A percentile compares a stretch with the other conserved stretches of the same genome.
Conservation (phyloP, 2,797 vertebrate species). For the Gymnothorax javanicus region DNA sequence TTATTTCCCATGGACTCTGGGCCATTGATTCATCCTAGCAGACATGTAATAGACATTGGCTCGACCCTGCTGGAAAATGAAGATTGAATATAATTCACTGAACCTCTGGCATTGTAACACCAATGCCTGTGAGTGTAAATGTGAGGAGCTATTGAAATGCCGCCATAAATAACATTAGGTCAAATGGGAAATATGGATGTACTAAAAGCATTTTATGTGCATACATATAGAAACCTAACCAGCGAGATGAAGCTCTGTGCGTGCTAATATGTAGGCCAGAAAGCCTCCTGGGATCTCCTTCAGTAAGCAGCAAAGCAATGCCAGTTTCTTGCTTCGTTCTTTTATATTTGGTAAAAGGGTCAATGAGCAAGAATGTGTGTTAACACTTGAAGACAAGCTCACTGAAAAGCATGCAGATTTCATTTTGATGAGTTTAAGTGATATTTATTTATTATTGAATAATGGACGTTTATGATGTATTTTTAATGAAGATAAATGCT, state of each 20-base stretch:
- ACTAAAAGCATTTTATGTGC: conserved; percentile 12
- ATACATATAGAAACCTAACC: not conserved
- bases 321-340: conserved; percentile 46
- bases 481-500: not conserved
- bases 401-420: not conserved
- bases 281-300: conserved; percentile 61
- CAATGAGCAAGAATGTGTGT: conserved; percentile 44
- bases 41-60: conserved; percentile 31
- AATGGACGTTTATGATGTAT: not conserved
- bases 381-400: not conserved
- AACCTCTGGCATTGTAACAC: conserved; percentile 9
- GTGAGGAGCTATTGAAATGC: conserved; percentile 12
- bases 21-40: conserved; percentile 28
- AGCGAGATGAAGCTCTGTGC: not conserved
- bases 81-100: conserved; percentile 20
- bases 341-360: conserved; percentile 51
- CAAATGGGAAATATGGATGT: not conserved
- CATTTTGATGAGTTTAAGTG: not conserved
- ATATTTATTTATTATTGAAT: not conserved
- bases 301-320: conserved; percentile 51
- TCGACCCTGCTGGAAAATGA: conserved; percentile 11
- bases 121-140: not conserved
- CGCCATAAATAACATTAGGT: conserved; percentile 8
- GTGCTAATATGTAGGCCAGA: conserved; percentile 60
- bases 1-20: conserved; percentile 13